These are phyloP conservation scores for Maniola jurtina DNA, from an alignment of 1,140 invertebrate genomes.

Conservation along the genomic window DNA sequence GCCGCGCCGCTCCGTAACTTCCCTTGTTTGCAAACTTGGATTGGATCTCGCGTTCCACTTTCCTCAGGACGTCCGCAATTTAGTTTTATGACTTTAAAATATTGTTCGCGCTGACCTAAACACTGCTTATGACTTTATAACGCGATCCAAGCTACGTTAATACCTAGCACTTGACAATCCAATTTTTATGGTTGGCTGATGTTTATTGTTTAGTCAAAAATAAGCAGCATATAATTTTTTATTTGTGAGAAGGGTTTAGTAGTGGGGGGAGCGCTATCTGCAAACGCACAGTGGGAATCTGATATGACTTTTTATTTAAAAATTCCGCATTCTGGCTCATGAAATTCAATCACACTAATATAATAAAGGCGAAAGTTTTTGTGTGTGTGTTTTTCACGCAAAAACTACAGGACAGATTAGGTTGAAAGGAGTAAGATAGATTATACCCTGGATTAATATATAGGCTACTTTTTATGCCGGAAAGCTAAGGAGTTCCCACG, in stretches of 20 bases:
- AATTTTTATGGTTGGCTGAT: background rate
- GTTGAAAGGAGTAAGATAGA: too few relatives aligned
- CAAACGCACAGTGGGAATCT: constrained; percentile 61
- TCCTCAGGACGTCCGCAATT: constrained; percentile 69
- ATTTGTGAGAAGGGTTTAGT: constrained; percentile 38
- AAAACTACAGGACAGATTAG: too few relatives aligned
- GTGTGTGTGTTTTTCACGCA: too few relatives aligned
- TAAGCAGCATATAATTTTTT: constrained; percentile 12
- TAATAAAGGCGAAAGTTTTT: too few relatives aligned
- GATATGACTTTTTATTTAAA: too few relatives aligned
- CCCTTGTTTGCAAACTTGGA: constrained; percentile 77
- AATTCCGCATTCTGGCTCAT: too few relatives aligned
- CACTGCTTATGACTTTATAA: constrained; percentile 43
- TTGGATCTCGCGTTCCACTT: constrained; percentile 75
- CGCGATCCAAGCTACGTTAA: constrained; percentile 7
- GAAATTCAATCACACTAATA: too few relatives aligned
- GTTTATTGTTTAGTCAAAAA: background rate
- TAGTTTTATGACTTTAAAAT: constrained; percentile 76
- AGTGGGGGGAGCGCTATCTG: constrained; percentile 47
- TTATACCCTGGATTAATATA: too few relatives aligned
- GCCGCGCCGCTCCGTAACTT: constrained; percentile 53
- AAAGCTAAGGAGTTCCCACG: too few relatives aligned
- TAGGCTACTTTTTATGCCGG: too few relatives aligned
- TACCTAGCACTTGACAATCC: background rate
- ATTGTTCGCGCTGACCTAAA: constrained; percentile 58